Conservation (phyloP, 2,888 invertebrate genomes). For the Tipula helvola region DNA sequence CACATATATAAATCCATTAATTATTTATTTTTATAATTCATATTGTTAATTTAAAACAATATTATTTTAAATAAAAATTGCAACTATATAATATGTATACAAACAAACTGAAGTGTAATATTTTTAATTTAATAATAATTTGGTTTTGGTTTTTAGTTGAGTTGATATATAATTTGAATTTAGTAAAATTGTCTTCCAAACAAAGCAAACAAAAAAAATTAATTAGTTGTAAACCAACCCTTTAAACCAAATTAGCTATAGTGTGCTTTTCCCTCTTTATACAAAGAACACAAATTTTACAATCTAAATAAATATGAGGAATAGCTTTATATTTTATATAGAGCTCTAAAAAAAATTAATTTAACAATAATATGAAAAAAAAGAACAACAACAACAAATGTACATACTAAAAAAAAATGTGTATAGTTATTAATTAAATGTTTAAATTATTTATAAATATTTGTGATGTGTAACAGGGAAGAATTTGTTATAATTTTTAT, state of each 20-base stretch:
- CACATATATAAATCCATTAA: background rate
- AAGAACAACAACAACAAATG: background rate
- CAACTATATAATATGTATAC: background rate
- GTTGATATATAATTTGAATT: background rate
- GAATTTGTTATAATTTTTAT: background rate
- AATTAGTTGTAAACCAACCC: background rate
- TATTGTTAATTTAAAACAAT: background rate
- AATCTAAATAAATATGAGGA: background rate
- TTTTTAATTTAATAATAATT: background rate
- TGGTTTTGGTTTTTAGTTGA: background rate
- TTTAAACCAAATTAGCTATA: background rate
- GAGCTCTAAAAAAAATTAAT: background rate
- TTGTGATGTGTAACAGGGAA: background rate
- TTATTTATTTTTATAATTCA: background rate
- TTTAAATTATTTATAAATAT: background rate
- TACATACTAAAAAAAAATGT: background rate
- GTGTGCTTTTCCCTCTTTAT: background rate
- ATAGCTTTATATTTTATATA: background rate
- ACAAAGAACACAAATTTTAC: background rate
- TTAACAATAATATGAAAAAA: background rate
- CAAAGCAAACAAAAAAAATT: background rate
- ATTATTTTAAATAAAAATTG: background rate
- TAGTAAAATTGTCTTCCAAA: background rate
- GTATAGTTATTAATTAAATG: background rate
- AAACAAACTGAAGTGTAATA: background rate